Evolutionary conservation across 2,797 vertebrate genomes (phyloP), one percentile per base, ranked within the genome.

Genomic region (Sebastes ruberrimus): DNA sequence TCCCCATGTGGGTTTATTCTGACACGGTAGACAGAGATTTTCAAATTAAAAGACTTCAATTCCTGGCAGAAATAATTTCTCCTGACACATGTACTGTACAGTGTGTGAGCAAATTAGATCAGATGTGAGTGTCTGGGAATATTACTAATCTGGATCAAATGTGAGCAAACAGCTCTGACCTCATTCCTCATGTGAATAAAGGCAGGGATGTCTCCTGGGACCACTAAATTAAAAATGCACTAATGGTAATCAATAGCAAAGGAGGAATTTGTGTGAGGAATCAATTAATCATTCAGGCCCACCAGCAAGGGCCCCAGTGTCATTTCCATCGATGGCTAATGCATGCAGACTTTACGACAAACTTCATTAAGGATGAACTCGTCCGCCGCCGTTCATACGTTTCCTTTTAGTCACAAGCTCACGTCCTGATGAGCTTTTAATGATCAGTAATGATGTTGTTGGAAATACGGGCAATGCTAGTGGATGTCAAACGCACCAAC

Each of bases 401-500:
- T 89, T 90, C 66, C 80, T 82, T 66, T 81, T 55, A 82, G 66
- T 59, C 71, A 57, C 64, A 33, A 1, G 20, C 52, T 74, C 76
- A 55, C 75, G 63, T 80, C 65, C 68, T 81, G 79, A 92, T 76
- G 87, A 83, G 82, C 66, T 81, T 84, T 87, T 90, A 90, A 91
- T 89, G 84, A 91, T 80, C 61, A 23, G 62, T 82, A 70, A 89
- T 70, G 69, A 87, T 80, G 78, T 23, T 74, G 69, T 60, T 81
- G 80, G 71, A 86, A 78, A 66, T 56, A 52, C 2, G 3, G 2
- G 20, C 61, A 11, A 38, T 8, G 65, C 77, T 52, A 4, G 56
- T 7, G 30, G 62, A 84, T 81, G 75, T 69, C 68, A 76, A 63
- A 71, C 6, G 2, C 28, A 2, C 60, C 62, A 82, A 72, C 55